phyloP scores from a whole-genome alignment of 2,113 vertebrate genomes.

The Nycticebus coucang region DNA sequence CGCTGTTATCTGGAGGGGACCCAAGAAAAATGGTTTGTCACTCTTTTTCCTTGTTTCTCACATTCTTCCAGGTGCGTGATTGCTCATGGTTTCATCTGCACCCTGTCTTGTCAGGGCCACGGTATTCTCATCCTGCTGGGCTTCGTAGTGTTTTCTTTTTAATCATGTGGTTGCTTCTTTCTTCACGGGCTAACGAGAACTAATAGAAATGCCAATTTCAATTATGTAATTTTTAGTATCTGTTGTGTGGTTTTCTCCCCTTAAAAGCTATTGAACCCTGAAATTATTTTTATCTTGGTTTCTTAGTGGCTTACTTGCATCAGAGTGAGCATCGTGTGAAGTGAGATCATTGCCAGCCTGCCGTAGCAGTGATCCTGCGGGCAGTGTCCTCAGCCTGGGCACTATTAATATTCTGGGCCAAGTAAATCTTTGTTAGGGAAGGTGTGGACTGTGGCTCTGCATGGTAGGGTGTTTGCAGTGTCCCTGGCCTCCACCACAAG shows the following conservation, averaged over 20 bases:
- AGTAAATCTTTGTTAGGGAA: background rate
- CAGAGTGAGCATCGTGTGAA: background rate
- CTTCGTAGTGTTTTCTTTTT: too few species aligned
- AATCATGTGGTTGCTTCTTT: background rate
- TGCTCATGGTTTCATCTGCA: accelerated
- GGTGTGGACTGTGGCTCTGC: accelerated
- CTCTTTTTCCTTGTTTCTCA: slow-evolving; percentile 58
- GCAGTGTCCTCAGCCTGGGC: background rate
- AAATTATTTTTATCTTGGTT: background rate
- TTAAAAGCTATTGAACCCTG: background rate
- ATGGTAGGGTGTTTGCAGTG: accelerated
- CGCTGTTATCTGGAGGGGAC: slow-evolving; percentile 98
- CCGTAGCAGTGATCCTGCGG: too few species aligned
- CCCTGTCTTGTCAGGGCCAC: background rate
- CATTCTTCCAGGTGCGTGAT: slow-evolving; percentile 69
- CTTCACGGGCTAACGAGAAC: background rate
- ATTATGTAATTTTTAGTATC: background rate
- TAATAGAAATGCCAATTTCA: background rate
- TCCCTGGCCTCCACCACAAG: background rate
- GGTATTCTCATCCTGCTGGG: background rate
- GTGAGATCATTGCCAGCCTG: background rate
- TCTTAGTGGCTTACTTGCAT: background rate
- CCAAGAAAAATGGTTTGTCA: slow-evolving; percentile 95
- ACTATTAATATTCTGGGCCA: accelerated
- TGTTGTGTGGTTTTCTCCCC: background rate